A percentile compares a stretch with the other conserved stretches of the same genome.
These are phyloP conservation scores for Rhabdornis inornatus DNA, from an alignment of 2,113 vertebrate genomes.

Conservation along the genomic window DNA sequence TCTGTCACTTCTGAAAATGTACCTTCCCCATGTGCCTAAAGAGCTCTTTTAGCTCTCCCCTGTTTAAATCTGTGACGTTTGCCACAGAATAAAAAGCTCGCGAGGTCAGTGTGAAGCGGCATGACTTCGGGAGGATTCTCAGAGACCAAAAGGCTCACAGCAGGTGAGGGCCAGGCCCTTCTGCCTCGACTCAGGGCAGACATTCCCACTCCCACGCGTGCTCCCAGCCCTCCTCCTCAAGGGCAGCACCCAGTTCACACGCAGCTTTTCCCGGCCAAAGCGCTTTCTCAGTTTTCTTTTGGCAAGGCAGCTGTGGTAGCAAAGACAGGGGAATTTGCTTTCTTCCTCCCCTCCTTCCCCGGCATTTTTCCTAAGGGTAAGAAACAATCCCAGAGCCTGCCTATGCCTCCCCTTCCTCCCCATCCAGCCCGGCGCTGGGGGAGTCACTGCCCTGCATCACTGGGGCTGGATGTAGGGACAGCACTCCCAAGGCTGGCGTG, in stretches of 20 bases:
- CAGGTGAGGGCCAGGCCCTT: not conserved
- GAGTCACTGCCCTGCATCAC: rapidly evolving
- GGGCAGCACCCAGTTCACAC: not conserved
- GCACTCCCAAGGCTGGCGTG: not conserved
- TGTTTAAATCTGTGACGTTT: not conserved
- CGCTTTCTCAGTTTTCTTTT: not conserved
- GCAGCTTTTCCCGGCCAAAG: not conserved
- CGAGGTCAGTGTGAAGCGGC: not conserved
- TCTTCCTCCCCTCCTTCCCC: not conserved
- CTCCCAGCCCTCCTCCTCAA: not conserved
- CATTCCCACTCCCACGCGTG: not conserved
- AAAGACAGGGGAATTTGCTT: not conserved
- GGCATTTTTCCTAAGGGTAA: not conserved
- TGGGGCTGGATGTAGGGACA: not conserved
- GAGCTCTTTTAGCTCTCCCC: not conserved
- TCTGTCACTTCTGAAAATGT: not conserved
- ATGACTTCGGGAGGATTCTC: not conserved
- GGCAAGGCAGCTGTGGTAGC: not conserved
- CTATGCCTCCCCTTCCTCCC: not conserved
- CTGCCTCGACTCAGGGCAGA: not conserved
- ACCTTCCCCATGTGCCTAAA: not conserved
- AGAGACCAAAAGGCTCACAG: not conserved
- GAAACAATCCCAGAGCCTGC: not conserved
- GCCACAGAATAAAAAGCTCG: not conserved
- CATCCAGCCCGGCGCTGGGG: rapidly evolving